Conservation (phyloP, 2,113 vertebrate species). For the Upupa epops region DNA sequence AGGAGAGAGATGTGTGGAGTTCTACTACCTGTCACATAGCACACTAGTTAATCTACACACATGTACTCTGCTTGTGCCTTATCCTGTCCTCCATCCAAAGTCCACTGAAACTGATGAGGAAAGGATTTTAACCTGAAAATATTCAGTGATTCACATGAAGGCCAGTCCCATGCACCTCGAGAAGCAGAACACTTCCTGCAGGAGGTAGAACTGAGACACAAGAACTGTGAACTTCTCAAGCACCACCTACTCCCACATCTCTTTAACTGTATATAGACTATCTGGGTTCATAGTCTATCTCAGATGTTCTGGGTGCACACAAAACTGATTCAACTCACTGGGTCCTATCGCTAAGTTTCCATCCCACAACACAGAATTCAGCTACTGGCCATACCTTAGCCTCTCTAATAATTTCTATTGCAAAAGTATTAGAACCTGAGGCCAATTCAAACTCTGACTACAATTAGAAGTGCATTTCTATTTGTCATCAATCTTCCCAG, state of each 20-base stretch:
- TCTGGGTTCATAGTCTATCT: not conserved
- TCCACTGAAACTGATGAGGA: not conserved
- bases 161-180: not conserved
- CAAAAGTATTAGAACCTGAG: slow-evolving; percentile 51
- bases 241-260: not conserved
- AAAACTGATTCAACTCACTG: not conserved
- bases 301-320: not conserved
- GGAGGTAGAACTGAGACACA: not conserved
- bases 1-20: not conserved
- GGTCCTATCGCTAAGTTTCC: not conserved
- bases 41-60: too few relatives aligned
- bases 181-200: not conserved
- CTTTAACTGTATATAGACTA: not conserved
- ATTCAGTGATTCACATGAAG: not conserved
- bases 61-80: not conserved
- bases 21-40: not conserved
- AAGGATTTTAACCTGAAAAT: not conserved
- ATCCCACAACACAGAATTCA: not conserved
- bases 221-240: not conserved
- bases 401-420: slow-evolving; percentile 37
- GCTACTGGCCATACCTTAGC: slow-evolving; percentile 1
- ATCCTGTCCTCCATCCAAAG: not conserved
- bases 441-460: slow-evolving; percentile 16
- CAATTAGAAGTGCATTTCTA: slow-evolving; percentile 52
- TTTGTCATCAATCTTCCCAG: slow-evolving; percentile 31